Evolutionary conservation across 2,797 vertebrate species (phyloP).

Genomic region (Pteronotus mesoamericanus): DNA sequence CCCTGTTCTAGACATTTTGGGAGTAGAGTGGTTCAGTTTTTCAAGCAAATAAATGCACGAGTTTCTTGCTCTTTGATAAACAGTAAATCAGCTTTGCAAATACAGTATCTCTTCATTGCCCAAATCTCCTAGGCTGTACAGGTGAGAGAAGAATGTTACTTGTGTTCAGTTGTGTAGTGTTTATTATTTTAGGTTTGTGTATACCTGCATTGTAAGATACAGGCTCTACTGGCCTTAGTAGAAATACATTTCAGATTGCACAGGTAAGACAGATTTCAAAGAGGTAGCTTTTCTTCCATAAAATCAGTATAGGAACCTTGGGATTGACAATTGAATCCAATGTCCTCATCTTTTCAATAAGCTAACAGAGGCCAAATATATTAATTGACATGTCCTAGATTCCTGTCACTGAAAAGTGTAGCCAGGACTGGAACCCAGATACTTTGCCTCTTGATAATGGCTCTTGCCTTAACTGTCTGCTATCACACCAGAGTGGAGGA

Average conservation of each 20-base stretch:
- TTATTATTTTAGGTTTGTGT: background rate
- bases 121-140: background rate
- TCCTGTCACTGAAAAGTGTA: background rate
- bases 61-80: background rate
- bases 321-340: background rate
- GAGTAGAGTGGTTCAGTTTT: background rate
- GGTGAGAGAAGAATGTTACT: background rate
- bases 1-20: background rate
- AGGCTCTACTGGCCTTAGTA: background rate
- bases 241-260: background rate
- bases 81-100: background rate
- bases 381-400: background rate
- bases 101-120: background rate
- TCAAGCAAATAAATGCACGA: background rate
- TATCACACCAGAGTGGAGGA: background rate
- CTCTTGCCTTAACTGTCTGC: background rate
- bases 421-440: background rate
- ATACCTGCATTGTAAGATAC: background rate
- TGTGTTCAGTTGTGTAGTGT: background rate
- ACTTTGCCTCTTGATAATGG: background rate
- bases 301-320: background rate
- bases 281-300: background rate
- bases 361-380: background rate
- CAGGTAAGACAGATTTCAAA: background rate
- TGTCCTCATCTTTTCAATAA: background rate